Percentiles rank a stretch among this genome's conserved stretches.
Evolutionary conservation across 2,113 vertebrate species (phyloP).

Genomic region (Cyphomyrus discorhynchus): DNA sequence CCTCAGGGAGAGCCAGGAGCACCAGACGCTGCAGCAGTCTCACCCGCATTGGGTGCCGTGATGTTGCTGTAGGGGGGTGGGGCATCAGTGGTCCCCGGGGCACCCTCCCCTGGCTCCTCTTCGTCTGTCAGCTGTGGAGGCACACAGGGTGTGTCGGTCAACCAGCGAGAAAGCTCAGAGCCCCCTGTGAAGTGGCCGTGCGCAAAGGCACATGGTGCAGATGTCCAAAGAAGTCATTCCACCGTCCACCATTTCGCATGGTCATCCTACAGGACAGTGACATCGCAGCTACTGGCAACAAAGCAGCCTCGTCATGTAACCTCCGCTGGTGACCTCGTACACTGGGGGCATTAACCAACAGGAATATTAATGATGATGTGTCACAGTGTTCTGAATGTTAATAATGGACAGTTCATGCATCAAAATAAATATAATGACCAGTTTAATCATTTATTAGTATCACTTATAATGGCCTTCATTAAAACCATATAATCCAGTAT

Average conservation of each 20-base stretch:
- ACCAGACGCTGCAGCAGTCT: neutral
- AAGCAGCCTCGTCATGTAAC: neutral
- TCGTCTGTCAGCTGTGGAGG: constrained; percentile 78
- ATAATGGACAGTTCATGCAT: neutral
- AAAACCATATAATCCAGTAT: neutral
- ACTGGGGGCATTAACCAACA: neutral
- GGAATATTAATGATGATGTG: neutral
- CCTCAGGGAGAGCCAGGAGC: neutral
- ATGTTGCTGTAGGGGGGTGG: constrained; percentile 93
- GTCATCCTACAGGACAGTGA: neutral
- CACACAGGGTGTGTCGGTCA: neutral
- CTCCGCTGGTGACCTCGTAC: neutral
- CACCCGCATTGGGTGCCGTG: constrained; percentile 72
- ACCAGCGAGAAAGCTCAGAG: neutral
- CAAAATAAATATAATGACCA: neutral
- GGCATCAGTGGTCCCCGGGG: constrained; percentile 62
- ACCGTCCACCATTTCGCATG: neutral
- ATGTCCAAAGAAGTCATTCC: neutral
- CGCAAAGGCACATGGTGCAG: neutral
- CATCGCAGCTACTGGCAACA: neutral
- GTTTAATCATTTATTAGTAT: neutral
- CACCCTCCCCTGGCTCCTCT: constrained; percentile 71
- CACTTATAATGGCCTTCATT: neutral
- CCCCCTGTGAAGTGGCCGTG: neutral
- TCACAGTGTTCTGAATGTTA: neutral